Base-by-base conservation (phyloP, 2,113 vertebrate genomes). In the Elephantulus edwardii region DNA sequence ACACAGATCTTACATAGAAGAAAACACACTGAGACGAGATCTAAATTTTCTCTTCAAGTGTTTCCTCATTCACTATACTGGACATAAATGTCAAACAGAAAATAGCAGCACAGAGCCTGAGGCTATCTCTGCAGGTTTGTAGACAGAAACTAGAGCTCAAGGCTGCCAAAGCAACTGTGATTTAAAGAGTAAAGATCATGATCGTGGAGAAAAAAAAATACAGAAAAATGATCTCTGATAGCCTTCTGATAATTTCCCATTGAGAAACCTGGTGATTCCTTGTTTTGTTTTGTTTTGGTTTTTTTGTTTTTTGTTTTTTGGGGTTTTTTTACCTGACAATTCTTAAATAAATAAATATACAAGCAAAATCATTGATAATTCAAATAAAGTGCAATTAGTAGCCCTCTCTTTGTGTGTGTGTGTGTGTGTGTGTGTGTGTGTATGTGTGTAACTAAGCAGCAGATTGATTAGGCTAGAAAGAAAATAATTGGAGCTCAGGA, bases 111-210 rank as follows among this genome's bases (percentile, higher is more conserved):
- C 50, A 82, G 54, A 77, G 30, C 12, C 54, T 72, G 33, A 42
- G 46, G 35, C n/a, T 56, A 28, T 84, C 46, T 72, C 50, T 66
- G 19, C 85, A 33, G 79, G 38, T 82, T 60, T 77, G 24, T 20
- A 68, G 84, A 77, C 40, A 85, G 83, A 91, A 78, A 40, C n/a
- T 62, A 44, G 26, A 92, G 24, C 22, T 46, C 33, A 79, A 17
- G 12, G 19, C 22, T 81, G 35, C 33, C n/a, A 62, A 68, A 76
- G 19, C 11, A 94, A 68, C 42, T 33, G 52, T 44, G 20, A 86
- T n/a, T 40, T 58, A 16, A 83, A 42, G 30, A 83, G 28, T 50
- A 30, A 86, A 80, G n/a, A n/a, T n/a, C n/a, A n/a, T n/a, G 82
- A 75, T 71, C 13, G 50, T 70, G 24, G 40, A 48, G 10, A 12